Base-by-base conservation (phyloP, 2,797 vertebrate genomes). In the Valencia hispanica region DNA sequence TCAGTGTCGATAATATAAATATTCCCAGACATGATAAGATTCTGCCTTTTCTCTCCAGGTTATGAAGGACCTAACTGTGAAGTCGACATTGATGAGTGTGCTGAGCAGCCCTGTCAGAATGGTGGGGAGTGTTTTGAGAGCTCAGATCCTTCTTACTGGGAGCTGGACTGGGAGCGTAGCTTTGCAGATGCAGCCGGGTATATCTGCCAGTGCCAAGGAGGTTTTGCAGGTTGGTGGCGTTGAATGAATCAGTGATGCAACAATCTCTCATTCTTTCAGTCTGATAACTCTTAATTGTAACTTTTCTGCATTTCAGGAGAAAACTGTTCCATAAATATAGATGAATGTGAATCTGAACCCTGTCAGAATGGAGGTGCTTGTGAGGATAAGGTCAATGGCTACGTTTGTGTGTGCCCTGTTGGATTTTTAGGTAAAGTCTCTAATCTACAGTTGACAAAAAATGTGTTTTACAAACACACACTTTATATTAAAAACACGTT, bases 331-430 rank as follows among this genome's bases (percentile, higher is more conserved):
- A 83, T 95, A 41, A 91, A 99, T 84, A 93, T 97, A 0, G 81
- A 99, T 0, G 98, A 99, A 87, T 99, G 98, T 0, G 92, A 92
- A 61, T 97, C 97, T 0, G 88, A 87, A 57, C 97, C 97, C 0
- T 99, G 98, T 78, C 94, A 95, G 79, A 96, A 97, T 0, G 93
- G 94, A 68, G 97, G 95, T 17, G 80, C 70, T 50, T 99, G 98
- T 82, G 65, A 92, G 81, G 97, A 99, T 86, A 86, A 93, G 68
- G 88, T 95, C 50, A 94, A 96, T 0, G 84, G 95, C 47, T 99
- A 97, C 87, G 80, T 63, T 34, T 99, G 98, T 27, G 84, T 80
- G 0, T 99, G 98, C 79, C 72, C 81, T 0, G 87, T 81, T 0
- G 97, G 97, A 25, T 99, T 96, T 73, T 89, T 96, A 92, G 98